Base-by-base conservation (phyloP, 2,888 invertebrate genomes). In the Synergus umbraculus region DNA sequence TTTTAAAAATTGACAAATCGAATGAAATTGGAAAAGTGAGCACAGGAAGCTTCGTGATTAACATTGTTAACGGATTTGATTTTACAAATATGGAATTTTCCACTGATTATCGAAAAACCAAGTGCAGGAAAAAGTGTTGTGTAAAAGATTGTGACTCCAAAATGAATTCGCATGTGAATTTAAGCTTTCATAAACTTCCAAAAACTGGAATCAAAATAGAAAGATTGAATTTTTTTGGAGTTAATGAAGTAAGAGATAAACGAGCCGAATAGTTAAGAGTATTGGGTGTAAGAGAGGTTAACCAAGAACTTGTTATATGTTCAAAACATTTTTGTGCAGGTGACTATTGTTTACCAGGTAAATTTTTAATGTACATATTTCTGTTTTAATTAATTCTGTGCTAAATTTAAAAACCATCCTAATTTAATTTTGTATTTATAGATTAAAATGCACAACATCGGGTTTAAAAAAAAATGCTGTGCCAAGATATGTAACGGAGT, bases 331-430 rank as follows among this genome's bases (percentile, higher is more conserved):
- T 76, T 13, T 43, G 63, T 58, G 60, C 60, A 41, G 18, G 12
- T 76, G 76, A 76, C 63, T 76, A 76, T 22, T 76, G 63, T 44
- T 76, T 76, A 9, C 76, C 76, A 76, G 76, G 76, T 76, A 76
- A 76, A 15, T 76, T 76, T 1, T 49, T 29, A 49, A 49, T 0
- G 49, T 22, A 22, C 22, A 22, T 49, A 49, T 49, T 49, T 49
- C 49, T 22, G 44, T 29, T 67, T 29, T 3, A 76, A 60, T 60
- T 60, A 58, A 63, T 60, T 29, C 15, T 76, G 15, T 37, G 10
- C 58, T 76, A 18, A 60, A 49, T 49, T 49, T 66, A 41, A 29
- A 15, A 66, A 66, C 44, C 4, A 10, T 46, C 10, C 44, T 46
- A 46, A 46, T 46, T 46, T 3, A 46, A 46, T 12, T 46, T 46